Percentiles rank a stretch among this genome's conserved stretches.
Conservation (phyloP, 30 jellyfish, hydroid and myxozoan genomes). For the Aurelia aurita region DNA sequence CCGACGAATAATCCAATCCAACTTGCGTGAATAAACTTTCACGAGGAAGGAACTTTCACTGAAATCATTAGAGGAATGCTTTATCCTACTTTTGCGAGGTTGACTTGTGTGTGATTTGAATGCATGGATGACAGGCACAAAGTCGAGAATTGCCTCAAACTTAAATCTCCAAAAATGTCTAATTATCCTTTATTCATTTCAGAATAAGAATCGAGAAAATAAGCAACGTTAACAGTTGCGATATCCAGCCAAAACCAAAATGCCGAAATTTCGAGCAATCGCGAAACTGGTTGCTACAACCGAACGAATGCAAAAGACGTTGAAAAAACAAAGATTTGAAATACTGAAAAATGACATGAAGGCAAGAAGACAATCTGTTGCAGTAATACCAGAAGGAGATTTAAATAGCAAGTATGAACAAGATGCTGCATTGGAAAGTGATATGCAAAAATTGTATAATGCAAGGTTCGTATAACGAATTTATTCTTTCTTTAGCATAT, state of each 20-base stretch:
- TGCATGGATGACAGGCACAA: too few relatives aligned
- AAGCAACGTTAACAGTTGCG: neutral
- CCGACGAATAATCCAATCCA: too few relatives aligned
- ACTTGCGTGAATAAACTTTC: too few relatives aligned
- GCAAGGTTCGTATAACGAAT: constrained; percentile 30
- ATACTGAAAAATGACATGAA: constrained; percentile 23
- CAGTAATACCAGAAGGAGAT: neutral
- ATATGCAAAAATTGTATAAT: constrained; percentile 38
- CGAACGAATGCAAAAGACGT: neutral
- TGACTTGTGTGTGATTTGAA: too few relatives aligned
- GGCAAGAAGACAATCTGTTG: constrained; percentile 11
- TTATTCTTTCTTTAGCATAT: neutral
- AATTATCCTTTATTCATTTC: neutral
- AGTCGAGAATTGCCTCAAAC: too few relatives aligned
- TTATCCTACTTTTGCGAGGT: too few relatives aligned
- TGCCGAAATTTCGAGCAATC: constrained; percentile 33
- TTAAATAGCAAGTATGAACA: constrained; percentile 68
- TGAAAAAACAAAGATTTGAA: constrained; percentile 30
- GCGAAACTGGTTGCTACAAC: constrained; percentile 23
- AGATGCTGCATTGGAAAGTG: constrained; percentile 41
- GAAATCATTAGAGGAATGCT: too few relatives aligned
- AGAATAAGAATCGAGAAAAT: neutral
- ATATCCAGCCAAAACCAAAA: neutral
- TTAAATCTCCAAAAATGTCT: neutral
- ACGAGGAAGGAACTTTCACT: too few relatives aligned